Evolutionary conservation across 2,888 invertebrate genomes (phyloP), one percentile per base, ranked within the genome.

Genomic region (Xanthia togata): DNA sequence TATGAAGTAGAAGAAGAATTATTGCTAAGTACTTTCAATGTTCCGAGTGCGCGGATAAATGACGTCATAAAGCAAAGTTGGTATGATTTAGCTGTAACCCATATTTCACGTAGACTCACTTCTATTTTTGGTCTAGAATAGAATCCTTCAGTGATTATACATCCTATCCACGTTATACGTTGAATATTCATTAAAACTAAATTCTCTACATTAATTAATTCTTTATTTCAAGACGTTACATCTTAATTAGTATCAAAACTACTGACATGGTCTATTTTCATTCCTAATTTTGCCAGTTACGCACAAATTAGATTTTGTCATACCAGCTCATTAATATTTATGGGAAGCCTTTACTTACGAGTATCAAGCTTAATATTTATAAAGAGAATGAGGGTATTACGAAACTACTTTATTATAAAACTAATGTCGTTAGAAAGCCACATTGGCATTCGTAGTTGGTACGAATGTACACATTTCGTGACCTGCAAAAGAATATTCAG

Each of bases 361-460:
- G n/a, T n/a, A n/a, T n/a, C n/a, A n/a, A n/a, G n/a, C n/a, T n/a
- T n/a, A n/a, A n/a, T 50, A 47, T 69, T 57, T 47, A 23, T 44
- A 17, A 23, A 50, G 23, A 70, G 20, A 68, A 75, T 50, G 11
- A 38, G 14, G 17, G 14, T 59, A 12, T 59, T 50, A 38, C 8
- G 14, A 63, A 47, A 65, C 60, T 72, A 74, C 69, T 76, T 77
- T 86, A 72, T 73, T 59, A 73, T 70, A 75, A 86, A 83, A 85
- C 70, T 73, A 79, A 73, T 70, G 63, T 60, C 31, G 63, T 70
- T 63, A 35, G 55, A 74, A 78, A 11, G 53, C 62, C 70, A 60
- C 78, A 86, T 85, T 84, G 75, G 78, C 81, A 85, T 86, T 86
- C 87, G 65, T 55, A 77, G 78, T 79, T 55, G 64, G 78, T 84